Conservation (phyloP, 2,113 vertebrate species). For the Bombycilla garrulus region DNA sequence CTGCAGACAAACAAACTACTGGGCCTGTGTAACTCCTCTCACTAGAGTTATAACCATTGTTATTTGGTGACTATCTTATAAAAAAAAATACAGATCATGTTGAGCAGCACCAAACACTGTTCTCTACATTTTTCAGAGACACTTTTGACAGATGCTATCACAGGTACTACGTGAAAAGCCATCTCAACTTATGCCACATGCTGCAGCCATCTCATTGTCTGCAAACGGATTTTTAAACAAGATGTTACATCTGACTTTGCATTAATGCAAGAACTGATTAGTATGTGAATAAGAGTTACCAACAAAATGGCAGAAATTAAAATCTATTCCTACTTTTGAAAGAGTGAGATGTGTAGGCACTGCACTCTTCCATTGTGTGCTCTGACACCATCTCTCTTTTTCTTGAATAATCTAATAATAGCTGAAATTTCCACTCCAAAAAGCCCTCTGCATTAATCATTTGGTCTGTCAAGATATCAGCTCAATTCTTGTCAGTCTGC, state of each 20-base stretch:
- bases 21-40: not conserved
- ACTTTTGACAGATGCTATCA: not conserved
- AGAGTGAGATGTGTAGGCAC: not conserved
- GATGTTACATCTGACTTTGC: not conserved
- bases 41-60: accelerated
- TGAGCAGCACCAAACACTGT: not conserved
- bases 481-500: constrained; percentile 44
- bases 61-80: not conserved
- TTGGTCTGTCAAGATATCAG: constrained; percentile 16
- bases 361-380: not conserved
- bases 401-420: constrained; percentile 42
- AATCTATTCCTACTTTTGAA: constrained; percentile 16
- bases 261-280: not conserved
- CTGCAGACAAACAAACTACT: not conserved
- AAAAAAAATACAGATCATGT: not conserved
- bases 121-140: not conserved
- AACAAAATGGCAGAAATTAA: constrained; percentile 31
- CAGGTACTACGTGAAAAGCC: not conserved
- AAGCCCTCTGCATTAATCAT: constrained; percentile 50
- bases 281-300: not conserved
- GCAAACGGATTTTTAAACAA: not conserved
- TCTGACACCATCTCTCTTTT: not conserved
- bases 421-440: constrained; percentile 49
- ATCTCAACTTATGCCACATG: not conserved
- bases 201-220: not conserved